Conservation (phyloP, 1,140 invertebrate genomes). For the Trichomalopsis sarcophagae region DNA sequence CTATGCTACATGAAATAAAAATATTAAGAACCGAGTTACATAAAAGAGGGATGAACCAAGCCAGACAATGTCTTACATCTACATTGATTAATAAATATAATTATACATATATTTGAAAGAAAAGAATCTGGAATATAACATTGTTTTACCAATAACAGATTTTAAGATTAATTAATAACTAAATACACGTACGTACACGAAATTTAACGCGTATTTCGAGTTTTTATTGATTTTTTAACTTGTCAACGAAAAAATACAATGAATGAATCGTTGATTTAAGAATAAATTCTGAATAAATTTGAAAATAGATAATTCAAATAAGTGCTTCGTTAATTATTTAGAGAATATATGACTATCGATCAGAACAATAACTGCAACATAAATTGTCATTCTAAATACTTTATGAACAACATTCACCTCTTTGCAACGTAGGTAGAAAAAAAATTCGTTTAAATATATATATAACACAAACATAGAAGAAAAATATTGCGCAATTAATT, state of each 20-base stretch:
- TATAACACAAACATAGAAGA: neutral
- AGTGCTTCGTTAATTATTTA: neutral
- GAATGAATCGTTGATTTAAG: neutral
- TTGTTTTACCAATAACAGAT: slow-evolving; percentile 21
- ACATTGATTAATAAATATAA: slow-evolving; percentile 40
- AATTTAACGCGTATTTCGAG: neutral
- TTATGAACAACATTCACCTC: neutral
- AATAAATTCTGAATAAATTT: neutral
- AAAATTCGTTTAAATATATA: neutral
- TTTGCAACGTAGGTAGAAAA: neutral
- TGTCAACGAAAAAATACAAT: neutral
- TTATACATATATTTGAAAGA: slow-evolving; percentile 24
- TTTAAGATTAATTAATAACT: neutral
- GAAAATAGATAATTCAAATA: neutral
- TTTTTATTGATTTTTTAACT: slow-evolving; percentile 2
- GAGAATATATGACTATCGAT: neutral
- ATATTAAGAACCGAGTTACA: slow-evolving; percentile 30
- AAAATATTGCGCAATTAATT: neutral
- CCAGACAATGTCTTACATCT: slow-evolving; percentile 44
- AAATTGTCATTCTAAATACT: neutral
- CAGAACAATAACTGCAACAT: slow-evolving; percentile 5
- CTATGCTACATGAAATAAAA: slow-evolving; percentile 1
- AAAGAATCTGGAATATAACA: slow-evolving; percentile 13
- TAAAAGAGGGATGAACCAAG: slow-evolving; percentile 49
- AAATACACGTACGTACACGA: neutral